These are phyloP conservation scores for Prochilodus magdalenae DNA, from an alignment of 2,113 vertebrate genomes.

Conservation along the genomic window DNA sequence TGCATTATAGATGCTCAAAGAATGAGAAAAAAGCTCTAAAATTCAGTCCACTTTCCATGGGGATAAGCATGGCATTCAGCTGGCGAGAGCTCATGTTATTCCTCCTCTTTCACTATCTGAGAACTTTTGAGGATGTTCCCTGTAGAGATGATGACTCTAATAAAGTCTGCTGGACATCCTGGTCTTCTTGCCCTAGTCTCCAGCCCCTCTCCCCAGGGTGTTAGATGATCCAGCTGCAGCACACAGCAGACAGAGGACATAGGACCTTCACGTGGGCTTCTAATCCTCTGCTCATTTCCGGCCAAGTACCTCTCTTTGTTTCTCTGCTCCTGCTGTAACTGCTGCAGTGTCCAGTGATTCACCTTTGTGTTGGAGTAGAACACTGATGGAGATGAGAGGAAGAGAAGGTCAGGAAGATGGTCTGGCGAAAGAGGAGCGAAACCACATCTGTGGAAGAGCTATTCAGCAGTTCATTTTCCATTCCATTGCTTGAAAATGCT, in stretches of 20 bases:
- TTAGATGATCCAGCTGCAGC: constrained; percentile 62
- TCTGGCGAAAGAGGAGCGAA: not conserved
- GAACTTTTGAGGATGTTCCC: constrained; percentile 27
- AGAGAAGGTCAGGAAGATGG: constrained; percentile 29
- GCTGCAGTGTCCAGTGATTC: not conserved
- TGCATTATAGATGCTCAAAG: not conserved
- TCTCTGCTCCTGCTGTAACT: not conserved
- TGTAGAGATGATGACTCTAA: constrained; percentile 42
- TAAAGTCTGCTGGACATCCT: constrained; percentile 56
- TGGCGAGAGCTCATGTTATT: constrained; percentile 26
- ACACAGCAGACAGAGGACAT: constrained; percentile 29
- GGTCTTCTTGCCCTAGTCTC: constrained; percentile 47
- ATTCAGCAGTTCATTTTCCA: constrained; percentile 2
- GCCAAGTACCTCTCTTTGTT: constrained; percentile 26
- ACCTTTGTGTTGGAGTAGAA: not conserved
- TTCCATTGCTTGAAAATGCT: not conserved
- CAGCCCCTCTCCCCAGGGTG: constrained; percentile 55
- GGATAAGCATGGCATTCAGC: constrained; percentile 6
- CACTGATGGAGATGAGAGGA: constrained; percentile 21
- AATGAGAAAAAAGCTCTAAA: constrained; percentile 2
- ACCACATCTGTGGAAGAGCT: constrained; percentile 21
- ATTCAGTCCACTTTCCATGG: not conserved
- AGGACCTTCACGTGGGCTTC: constrained; percentile 21
- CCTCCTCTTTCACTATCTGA: constrained; percentile 22
- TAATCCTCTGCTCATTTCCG: constrained; percentile 35